These are phyloP conservation scores for Xiphorhynchus erythropygius DNA, from an alignment of 2,797 vertebrate species.

Conservation along the genomic window DNA sequence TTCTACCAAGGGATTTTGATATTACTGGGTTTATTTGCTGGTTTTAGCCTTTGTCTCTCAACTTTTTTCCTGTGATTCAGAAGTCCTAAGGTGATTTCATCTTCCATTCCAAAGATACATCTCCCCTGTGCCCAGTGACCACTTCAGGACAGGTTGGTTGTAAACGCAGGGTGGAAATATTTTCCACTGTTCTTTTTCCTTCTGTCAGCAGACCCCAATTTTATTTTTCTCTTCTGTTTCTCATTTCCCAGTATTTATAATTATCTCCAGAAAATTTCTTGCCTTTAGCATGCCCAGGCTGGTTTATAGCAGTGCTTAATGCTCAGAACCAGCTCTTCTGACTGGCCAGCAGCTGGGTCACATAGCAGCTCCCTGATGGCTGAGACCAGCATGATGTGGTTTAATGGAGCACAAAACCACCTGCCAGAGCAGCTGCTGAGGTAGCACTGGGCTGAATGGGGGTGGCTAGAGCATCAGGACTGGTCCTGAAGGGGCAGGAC, in stretches of 20 bases:
- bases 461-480: neutral
- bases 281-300: neutral
- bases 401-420: rapidly evolving
- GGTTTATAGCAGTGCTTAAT: neutral
- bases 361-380: neutral
- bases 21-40: neutral
- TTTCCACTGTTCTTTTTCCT: neutral
- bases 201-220: neutral
- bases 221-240: neutral
- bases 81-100: neutral
- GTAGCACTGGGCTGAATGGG: rapidly evolving
- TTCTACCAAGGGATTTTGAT: neutral
- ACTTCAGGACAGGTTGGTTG: neutral
- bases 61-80: neutral
- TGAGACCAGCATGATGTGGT: neutral
- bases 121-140: neutral
- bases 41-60: neutral
- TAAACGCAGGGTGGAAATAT: neutral
- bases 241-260: neutral
- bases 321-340: neutral
- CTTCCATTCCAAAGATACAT: neutral
- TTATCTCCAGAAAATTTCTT: neutral
- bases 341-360: neutral
- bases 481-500: neutral
- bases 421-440: neutral